Conservation (phyloP, 2,888 invertebrate genomes). For the Oxyteleia sp. region DNA sequence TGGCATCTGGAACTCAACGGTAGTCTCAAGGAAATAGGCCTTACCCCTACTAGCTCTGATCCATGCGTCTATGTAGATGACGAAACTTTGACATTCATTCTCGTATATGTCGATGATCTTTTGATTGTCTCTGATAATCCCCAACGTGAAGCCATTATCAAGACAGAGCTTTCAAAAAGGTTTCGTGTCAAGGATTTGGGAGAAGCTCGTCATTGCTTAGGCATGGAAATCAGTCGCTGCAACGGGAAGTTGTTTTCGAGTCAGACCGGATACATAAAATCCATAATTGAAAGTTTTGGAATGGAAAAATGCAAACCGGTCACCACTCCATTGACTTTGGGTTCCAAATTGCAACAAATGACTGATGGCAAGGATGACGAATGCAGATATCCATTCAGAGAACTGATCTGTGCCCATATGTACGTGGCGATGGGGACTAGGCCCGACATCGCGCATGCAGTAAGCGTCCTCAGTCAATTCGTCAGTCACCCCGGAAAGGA, state of each 20-base stretch:
- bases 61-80: conserved; percentile 19
- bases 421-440: conserved; percentile 35
- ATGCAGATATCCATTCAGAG: background rate
- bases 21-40: background rate
- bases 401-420: conserved; percentile 3
- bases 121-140: too few relatives aligned
- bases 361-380: too few relatives aligned
- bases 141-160: too few relatives aligned
- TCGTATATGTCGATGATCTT: background rate
- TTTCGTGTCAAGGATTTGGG: too few relatives aligned
- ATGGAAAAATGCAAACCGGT: conserved; percentile 1
- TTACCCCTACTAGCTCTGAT: conserved; percentile 2
- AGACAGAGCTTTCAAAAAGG: too few relatives aligned
- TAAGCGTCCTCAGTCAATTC: background rate
- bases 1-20: conserved; percentile 2
- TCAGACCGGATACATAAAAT: background rate
- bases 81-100: background rate
- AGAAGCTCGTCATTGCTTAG: too few relatives aligned
- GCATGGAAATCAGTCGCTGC: too few relatives aligned
- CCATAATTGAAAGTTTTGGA: background rate
- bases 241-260: too few relatives aligned
- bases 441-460: conserved; percentile 59
- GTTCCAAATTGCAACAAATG: background rate
- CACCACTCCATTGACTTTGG: too few relatives aligned
- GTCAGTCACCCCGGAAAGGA: background rate